Percentiles rank a stretch among this genome's conserved stretches.
Conservation (phyloP, 2,113 vertebrate genomes). For the Hippolais icterina region DNA sequence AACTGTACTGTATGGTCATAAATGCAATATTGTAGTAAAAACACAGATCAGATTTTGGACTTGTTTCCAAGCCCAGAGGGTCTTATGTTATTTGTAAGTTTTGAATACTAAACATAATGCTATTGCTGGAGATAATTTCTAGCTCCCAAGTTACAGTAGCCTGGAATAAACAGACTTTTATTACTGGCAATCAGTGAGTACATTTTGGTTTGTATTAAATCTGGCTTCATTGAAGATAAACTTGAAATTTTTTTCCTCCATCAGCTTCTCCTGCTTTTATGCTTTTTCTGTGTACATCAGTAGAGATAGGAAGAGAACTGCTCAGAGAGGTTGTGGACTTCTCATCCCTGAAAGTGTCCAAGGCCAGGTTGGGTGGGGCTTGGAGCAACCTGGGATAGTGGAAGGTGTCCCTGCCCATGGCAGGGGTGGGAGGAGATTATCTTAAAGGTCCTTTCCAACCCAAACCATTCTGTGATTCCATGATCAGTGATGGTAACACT, state of each 20-base stretch:
- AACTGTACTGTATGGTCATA: neutral
- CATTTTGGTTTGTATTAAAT: neutral
- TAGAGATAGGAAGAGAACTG: neutral
- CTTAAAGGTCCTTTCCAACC: neutral
- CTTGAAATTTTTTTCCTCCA: neutral
- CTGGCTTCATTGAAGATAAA: neutral
- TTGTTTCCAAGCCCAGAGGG: slow-evolving; percentile 21
- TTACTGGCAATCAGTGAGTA: slow-evolving; percentile 19
- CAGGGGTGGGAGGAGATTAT: neutral
- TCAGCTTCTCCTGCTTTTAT: neutral
- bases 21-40: slow-evolving; percentile 7
- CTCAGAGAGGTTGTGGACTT: neutral
- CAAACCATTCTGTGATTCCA: neutral
- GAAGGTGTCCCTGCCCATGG: neutral
- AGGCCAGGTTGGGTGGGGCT: accelerated
- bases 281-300: neutral
- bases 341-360: neutral
- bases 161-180: slow-evolving; percentile 27
- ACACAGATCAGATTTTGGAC: neutral
- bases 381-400: neutral
- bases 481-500: accelerated
- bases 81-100: slow-evolving; percentile 7
- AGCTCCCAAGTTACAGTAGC: neutral
- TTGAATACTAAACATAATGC: slow-evolving; percentile 1
- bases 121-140: slow-evolving; percentile 14